These are phyloP conservation scores for Ibidorhyncha struthersii DNA, from an alignment of 2,113 vertebrate genomes.

Conservation along the genomic window DNA sequence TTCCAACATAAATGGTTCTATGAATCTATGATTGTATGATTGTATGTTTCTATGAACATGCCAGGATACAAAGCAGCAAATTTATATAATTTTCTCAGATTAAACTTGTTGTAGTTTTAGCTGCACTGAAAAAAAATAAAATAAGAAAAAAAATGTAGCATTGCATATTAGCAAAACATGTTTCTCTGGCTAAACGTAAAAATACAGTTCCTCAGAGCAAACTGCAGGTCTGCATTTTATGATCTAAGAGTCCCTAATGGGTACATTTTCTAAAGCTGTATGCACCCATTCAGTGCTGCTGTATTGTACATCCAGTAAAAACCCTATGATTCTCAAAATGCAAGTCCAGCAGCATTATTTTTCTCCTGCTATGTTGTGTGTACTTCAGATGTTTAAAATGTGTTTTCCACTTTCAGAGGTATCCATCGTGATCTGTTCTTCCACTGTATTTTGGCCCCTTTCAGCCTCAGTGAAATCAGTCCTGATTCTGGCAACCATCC, in stretches of 20 bases:
- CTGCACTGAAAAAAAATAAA: too few species aligned
- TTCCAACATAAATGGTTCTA: too few species aligned
- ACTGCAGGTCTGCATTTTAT: background rate
- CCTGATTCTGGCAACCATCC: background rate
- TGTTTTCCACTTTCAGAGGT: background rate
- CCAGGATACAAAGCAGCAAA: background rate
- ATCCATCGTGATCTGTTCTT: background rate
- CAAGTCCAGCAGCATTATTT: background rate
- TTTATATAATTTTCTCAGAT: background rate
- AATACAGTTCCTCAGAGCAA: background rate
- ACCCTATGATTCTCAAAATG: background rate
- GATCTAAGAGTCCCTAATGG: background rate
- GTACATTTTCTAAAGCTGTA: background rate
- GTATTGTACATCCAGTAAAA: background rate
- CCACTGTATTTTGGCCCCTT: background rate
- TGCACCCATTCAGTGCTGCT: background rate
- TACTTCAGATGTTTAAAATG: background rate
- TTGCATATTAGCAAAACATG: background rate
- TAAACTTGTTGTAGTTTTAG: background rate
- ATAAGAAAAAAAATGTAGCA: accelerated
- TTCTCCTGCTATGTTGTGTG: background rate
- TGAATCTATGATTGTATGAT: too few species aligned
- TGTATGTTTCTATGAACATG: too few species aligned
- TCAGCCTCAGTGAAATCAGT: background rate
- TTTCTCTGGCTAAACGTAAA: background rate